These are phyloP conservation scores for Anoplolepis gracilipes DNA, from an alignment of 1,140 invertebrate species.

Conservation along the genomic window DNA sequence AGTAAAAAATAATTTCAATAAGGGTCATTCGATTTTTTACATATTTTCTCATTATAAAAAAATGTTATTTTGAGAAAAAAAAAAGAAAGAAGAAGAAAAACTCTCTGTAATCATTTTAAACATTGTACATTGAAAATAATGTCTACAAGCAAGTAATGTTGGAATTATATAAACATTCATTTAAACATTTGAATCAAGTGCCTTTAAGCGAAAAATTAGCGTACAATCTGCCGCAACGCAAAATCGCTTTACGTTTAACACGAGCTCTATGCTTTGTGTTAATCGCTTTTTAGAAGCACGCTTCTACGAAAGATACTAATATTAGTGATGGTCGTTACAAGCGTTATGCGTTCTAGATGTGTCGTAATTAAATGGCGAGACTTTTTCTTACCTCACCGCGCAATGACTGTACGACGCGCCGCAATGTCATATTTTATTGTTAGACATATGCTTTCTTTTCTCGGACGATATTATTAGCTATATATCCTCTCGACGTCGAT, in stretches of 20 bases:
- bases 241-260: constrained; percentile 12
- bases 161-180: neutral
- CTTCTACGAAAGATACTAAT: constrained; percentile 70
- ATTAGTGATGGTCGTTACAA: constrained; percentile 53
- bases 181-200: neutral
- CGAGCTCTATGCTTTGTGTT: constrained; percentile 29
- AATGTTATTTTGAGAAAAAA: too few species aligned
- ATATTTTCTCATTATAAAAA: neutral
- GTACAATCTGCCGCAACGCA: neutral
- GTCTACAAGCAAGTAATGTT: neutral
- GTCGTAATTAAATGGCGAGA: constrained; percentile 66
- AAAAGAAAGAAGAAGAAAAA: too few species aligned
- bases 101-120: neutral
- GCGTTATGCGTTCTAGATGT: constrained; percentile 23
- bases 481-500: neutral
- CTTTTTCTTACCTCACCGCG: constrained; percentile 45
- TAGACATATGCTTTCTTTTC: neutral
- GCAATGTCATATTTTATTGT: neutral
- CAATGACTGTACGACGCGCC: neutral
- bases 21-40: neutral
- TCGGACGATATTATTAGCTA: constrained; percentile 12
- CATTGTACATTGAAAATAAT: neutral
- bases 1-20: neutral
- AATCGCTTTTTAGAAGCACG: constrained; percentile 64
- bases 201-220: constrained; percentile 2